Evolutionary conservation across 2,113 vertebrate genomes (phyloP), one percentile per base, ranked within the genome.

Genomic region (Chaetops frenatus): DNA sequence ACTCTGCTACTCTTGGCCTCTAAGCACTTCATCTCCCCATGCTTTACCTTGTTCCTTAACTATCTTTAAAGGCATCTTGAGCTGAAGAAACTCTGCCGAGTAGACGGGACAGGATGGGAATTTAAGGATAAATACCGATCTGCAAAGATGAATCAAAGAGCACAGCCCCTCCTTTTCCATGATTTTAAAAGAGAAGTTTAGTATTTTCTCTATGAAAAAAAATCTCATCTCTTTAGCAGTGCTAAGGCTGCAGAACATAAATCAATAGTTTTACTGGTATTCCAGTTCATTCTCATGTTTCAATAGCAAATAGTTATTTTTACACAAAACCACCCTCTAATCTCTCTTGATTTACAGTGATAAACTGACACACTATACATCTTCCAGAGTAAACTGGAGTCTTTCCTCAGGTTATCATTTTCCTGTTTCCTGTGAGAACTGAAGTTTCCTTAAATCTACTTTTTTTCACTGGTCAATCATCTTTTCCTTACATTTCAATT

Each of bases 401-500:
- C 36, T 94, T 94, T 81, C 82, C 79, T 90, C 67, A 67, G 80
- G 85, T 95, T 90, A 94, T 96, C 50, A 78, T 93, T 92, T 95
- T 86, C 44, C 67, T 74, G 9, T 94, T 79, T 90, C 36, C 45
- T 80, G 27, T 78, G 72, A 95, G 65, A 77, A 44, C 8, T 66
- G 72, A 90, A 48, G 31, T 86, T 92, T 92, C 76, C 58, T 73
- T 91, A 83, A 66, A 78, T 90, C 38, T 86, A 44, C 5, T 15
- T 80, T 91, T 92, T 94, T 91, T 77, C 25, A 35, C 33, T 47
- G 11, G 78, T 94, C 47, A 77, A 25, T 81, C 60, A 67, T 8
- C 48, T 90, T 86, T 88, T 17, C 24, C 33, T 73, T 67, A 51
- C 17, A 58, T 0, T 1, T 40, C 78, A 77, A 27, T 74, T 92